Base-by-base conservation (phyloP, 1,140 invertebrate species). In the Popillia japonica region DNA sequence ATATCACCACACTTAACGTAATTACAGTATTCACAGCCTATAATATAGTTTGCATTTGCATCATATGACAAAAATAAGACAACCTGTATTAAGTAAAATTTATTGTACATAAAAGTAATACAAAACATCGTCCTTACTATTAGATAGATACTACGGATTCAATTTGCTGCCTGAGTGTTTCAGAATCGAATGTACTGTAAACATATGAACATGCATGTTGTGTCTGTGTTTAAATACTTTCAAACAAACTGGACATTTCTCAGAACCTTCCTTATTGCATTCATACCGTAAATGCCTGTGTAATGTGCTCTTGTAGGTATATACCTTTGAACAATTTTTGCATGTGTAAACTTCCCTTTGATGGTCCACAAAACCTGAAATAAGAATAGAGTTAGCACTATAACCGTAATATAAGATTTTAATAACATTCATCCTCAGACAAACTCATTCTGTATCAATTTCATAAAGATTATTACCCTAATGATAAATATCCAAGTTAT, bases 181-280 rank as follows among this genome's bases (percentile, higher is more conserved):
- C 8, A 40, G 9, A 40, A 74, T 34, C 6, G 75, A 44, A 76
- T 83, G 82, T 4, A 83, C 44, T 10, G 80, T 83, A 83, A 77
- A 85, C 81, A 84, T 78, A 77, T 86, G 85, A n/a, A 81, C 72
- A 40, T 80, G 77, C 59, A 84, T 77, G 42, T 83, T 82, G 73
- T 82, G 81, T 72, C 82, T 79, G 23, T 81, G 80, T 61, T 83
- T 82, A 72, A 83, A 83, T 8, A 79, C 72, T 79, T 79, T 83
- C 8, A 77, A 22, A 74, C 87, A 89, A 74, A 83, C 79, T 3
- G 80, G 79, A 61, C 87, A 91, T n/a, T 83, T 82, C 76, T 89
- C 87, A 78, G 87, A 87, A 4, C 88, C 88, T 72, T 87, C 85
- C n/a, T 89, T 89, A 40, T 88, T 87, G 77, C 89, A 90, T 80